Evolutionary conservation across 1,140 invertebrate genomes (phyloP), one percentile per base, ranked within the genome.

Genomic region (Aphelenchoides besseyi): DNA sequence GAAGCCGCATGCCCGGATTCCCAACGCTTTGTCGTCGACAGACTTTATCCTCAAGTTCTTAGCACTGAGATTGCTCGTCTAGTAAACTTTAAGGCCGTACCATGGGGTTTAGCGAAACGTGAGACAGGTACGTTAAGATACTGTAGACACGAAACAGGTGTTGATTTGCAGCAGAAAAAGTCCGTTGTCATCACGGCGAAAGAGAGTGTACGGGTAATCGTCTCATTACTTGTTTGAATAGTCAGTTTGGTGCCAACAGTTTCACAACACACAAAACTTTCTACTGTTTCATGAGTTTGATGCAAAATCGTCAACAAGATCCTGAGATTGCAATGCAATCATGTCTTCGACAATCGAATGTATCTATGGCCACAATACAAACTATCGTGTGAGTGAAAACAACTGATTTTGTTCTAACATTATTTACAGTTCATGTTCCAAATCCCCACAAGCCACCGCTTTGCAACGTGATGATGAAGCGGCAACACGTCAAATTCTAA

Each of bases 1-100:
- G 74, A 75, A 70, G 37, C 63, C 18, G 73, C 63, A n/a, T 75
- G 74, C 48, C 74, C 74, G 9, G 74, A 75, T 62, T 76, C 73
- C 3, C 63, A 74, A 41, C 62, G 71, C 30, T 70, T 74, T 28
- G 37, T 74, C 32, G 72, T 73, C 8, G 36, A 74, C 33, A 35
- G 74, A 16, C 26, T 74, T 1, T 74, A 54, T 36, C 73, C 73
- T 2, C 16, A 62, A 57, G 35, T 75, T n/a, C 23, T 75, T 26
- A 55, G 32, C 9, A 63, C 70, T 9, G 29, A 54, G 5, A 62
- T 70, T 35, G n/a, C 12, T 1, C 28, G 53, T 9, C n/a, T 62
- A 2, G 59, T 75, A 8, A 18, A 73, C 53, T 73, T 75, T 52
- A 64, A 75, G 33, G 72, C 74, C 2, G n/a, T 70, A 37, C 74